A percentile compares a stretch with the other conserved stretches of the same genome.
These are phyloP conservation scores for Platypus cylindrus DNA, from an alignment of 2,888 invertebrate genomes.

Conservation along the genomic window DNA sequence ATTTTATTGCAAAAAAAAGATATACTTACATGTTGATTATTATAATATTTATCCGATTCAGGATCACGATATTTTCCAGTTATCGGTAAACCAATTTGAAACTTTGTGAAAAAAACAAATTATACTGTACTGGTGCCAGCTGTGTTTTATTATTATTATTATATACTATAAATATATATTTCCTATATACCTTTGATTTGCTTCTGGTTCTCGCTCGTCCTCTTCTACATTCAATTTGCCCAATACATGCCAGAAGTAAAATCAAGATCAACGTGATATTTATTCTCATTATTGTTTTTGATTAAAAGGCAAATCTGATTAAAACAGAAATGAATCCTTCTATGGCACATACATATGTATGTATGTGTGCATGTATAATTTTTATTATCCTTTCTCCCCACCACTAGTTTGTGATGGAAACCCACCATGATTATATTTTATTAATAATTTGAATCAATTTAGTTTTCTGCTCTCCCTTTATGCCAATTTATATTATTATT, in stretches of 20 bases:
- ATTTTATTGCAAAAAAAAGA: not conserved
- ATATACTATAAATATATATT: no score
- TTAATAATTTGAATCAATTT: no score
- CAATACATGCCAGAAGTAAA: constrained; percentile 18
- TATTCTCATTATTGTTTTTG: constrained; percentile 25
- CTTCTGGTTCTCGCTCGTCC: constrained; percentile 59
- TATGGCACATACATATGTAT: no score
- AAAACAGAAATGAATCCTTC: no score
- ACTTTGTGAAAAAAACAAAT: constrained; percentile 35
- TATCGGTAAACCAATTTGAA: constrained; percentile 76
- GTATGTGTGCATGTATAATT: no score
- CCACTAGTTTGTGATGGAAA: no score
- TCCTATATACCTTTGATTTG: constrained; percentile 58
- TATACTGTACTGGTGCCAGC: not conserved
- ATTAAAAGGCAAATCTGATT: no score
- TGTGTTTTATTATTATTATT: no score
- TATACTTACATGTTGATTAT: constrained; percentile 67
- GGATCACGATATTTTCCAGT: constrained; percentile 83
- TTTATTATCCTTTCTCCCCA: no score
- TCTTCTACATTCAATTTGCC: constrained; percentile 41
- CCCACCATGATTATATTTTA: no score
- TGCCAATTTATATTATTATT: no score
- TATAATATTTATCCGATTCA: constrained; percentile 83
- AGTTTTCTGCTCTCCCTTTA: no score
- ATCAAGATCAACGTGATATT: constrained; percentile 17